A percentile compares a stretch with the other conserved stretches of the same genome.
Conservation (phyloP, 2,797 vertebrate genomes). For the Pachyuromys duprasi region DNA sequence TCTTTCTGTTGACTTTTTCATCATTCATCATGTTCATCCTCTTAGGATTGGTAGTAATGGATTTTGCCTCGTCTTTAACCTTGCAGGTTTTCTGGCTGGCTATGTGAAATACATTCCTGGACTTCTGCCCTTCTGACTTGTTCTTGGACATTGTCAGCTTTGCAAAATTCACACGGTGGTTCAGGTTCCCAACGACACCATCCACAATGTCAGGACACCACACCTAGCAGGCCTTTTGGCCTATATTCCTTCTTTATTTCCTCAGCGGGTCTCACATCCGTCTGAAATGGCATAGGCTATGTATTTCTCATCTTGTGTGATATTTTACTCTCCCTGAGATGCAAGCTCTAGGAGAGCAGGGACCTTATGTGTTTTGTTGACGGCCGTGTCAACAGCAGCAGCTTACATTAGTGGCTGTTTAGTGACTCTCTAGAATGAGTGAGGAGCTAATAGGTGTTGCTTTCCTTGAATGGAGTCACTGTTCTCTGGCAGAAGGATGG, state of each 20-base stretch:
- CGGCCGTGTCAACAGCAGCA: not conserved
- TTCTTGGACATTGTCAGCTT: no score
- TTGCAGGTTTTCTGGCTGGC: no score
- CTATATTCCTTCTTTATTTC: not conserved
- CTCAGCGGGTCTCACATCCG: fast-evolving
- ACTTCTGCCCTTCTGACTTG: no score
- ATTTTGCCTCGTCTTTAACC: no score
- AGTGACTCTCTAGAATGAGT: not conserved
- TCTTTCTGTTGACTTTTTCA: slow-evolving; percentile 92
- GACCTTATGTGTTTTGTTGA: not conserved
- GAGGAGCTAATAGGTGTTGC: fast-evolving
- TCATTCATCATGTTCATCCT: slow-evolving; percentile 94
- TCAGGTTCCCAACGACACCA: no score
- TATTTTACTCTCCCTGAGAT: not conserved
- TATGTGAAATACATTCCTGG: no score
- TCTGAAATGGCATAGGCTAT: not conserved
- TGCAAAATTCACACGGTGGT: no score
- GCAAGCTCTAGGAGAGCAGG: not conserved
- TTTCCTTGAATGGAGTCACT: not conserved
- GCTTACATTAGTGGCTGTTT: not conserved
- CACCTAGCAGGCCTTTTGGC: fast-evolving
- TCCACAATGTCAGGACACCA: no score
- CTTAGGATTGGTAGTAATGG: no score
- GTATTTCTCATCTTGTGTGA: not conserved
- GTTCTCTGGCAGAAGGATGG: not conserved